phyloP scores from a whole-genome alignment of 2,888 invertebrate genomes.

The Kryphioiulus occultus region DNA sequence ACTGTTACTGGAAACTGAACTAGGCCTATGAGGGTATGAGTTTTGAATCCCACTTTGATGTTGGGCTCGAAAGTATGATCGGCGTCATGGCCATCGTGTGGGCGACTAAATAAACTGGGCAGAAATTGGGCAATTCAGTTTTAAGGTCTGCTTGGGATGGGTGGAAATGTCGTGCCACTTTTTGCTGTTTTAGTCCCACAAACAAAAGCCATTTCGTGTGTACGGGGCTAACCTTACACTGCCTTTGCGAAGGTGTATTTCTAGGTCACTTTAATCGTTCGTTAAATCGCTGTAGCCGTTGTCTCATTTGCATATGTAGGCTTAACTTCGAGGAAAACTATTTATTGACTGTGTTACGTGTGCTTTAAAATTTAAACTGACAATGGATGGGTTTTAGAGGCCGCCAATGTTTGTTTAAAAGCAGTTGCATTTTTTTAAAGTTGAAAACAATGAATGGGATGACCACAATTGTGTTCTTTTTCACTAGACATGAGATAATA shows the following conservation, averaged over 20 bases:
- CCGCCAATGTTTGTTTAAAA: neutral
- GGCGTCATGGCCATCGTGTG: neutral
- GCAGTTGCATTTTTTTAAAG: neutral
- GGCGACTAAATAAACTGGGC: constrained; percentile 31
- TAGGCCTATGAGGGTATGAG: neutral
- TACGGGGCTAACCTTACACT: neutral
- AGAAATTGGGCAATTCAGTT: constrained; percentile 13
- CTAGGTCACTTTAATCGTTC: constrained; percentile 14
- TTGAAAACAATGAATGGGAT: no score
- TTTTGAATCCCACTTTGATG: neutral
- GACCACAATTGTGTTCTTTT: no score
- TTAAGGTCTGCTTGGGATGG: neutral
- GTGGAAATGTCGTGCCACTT: constrained; percentile 25
- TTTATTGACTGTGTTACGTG: neutral
- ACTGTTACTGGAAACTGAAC: constrained; percentile 14
- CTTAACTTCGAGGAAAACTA: neutral
- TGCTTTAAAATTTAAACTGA: neutral
- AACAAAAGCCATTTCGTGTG: neutral
- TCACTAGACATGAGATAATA: no score
- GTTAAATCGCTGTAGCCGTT: neutral
- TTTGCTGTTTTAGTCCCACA: neutral
- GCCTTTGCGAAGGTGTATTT: neutral
- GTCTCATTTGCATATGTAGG: neutral
- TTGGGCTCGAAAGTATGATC: neutral
- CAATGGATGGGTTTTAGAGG: neutral